These are phyloP conservation scores for Parnassius glacialis DNA, from an alignment of 2,888 invertebrate species.

Conservation along the genomic window DNA sequence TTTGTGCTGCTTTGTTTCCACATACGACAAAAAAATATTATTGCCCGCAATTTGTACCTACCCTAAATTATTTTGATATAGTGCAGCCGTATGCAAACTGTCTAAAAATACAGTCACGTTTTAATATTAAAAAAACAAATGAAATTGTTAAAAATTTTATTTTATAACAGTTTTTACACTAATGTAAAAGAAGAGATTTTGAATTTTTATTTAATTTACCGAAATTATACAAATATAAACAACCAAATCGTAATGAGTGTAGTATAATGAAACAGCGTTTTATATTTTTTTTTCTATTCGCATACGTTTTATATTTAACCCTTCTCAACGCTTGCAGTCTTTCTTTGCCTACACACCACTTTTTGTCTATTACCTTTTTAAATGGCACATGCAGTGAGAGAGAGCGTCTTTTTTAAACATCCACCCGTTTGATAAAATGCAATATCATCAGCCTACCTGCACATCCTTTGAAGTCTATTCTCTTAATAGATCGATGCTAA, in stretches of 20 bases:
- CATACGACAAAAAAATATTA: constrained; percentile 62
- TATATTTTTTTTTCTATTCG: constrained; percentile 65
- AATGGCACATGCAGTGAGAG: constrained; percentile 79
- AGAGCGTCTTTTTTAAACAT: constrained; percentile 62
- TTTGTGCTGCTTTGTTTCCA: constrained; percentile 71
- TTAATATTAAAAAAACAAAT: neutral
- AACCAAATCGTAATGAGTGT: constrained; percentile 39
- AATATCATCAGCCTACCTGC: constrained; percentile 77
- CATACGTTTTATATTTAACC: constrained; percentile 67
- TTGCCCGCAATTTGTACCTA: constrained; percentile 78
- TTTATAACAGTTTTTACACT: neutral
- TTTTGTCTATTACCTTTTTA: constrained; percentile 72
- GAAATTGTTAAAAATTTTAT: neutral
- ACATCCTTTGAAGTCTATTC: constrained; percentile 55
- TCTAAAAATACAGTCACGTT: constrained; percentile 23
- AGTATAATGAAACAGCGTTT: constrained; percentile 54
- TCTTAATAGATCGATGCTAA: constrained; percentile 72
- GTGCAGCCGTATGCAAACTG: constrained; percentile 45
- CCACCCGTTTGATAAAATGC: constrained; percentile 69
- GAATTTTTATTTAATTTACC: neutral
- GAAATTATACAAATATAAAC: constrained; percentile 11
- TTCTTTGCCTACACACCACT: constrained; percentile 70
- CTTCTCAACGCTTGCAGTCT: constrained; percentile 69
- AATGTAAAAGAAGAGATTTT: neutral
- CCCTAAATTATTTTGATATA: constrained; percentile 44